Evolutionary conservation across 1,140 invertebrate species (phyloP).

Genomic region (Megalonaias nervosa): DNA sequence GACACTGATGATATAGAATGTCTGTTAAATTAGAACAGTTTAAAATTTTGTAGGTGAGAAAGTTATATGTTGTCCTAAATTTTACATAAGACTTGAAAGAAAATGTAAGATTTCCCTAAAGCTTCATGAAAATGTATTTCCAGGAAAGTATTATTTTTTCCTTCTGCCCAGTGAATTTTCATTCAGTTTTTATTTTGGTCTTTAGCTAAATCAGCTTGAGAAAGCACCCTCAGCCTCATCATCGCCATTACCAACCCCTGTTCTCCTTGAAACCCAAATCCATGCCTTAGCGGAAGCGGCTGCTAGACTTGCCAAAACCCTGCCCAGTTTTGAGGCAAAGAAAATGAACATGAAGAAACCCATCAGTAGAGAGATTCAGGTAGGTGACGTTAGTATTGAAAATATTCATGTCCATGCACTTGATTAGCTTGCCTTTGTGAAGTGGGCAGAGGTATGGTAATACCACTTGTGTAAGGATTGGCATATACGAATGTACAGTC

Average conservation of each 20-base stretch:
- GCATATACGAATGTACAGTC: no score
- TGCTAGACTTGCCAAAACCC: slow-evolving; percentile 83
- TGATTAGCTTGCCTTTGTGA: neutral
- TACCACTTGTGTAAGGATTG: no score
- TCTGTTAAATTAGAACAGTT: no score
- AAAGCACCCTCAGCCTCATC: neutral
- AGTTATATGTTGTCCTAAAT: no score
- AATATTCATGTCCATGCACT: neutral
- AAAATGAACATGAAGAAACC: slow-evolving; percentile 93
- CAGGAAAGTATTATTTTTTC: no score
- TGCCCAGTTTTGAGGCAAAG: slow-evolving; percentile 90
- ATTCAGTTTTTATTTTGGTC: neutral
- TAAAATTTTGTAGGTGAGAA: no score
- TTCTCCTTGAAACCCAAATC: slow-evolving; percentile 84
- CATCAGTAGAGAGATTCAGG: slow-evolving; percentile 92
- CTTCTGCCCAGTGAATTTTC: no score
- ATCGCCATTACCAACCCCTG: slow-evolving; percentile 52
- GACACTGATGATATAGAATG: no score
- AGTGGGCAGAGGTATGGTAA: neutral
- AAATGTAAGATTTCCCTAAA: no score
- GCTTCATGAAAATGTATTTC: no score
- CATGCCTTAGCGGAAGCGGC: slow-evolving; percentile 86
- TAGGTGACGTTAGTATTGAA: slow-evolving; percentile 63
- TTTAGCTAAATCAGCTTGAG: slow-evolving; percentile 25
- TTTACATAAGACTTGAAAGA: no score